Evolutionary conservation across 35 echinoderm and acorn worm genomes (phyloP), one percentile per base, ranked within the genome.

Genomic region (Lytechinus variegatus): DNA sequence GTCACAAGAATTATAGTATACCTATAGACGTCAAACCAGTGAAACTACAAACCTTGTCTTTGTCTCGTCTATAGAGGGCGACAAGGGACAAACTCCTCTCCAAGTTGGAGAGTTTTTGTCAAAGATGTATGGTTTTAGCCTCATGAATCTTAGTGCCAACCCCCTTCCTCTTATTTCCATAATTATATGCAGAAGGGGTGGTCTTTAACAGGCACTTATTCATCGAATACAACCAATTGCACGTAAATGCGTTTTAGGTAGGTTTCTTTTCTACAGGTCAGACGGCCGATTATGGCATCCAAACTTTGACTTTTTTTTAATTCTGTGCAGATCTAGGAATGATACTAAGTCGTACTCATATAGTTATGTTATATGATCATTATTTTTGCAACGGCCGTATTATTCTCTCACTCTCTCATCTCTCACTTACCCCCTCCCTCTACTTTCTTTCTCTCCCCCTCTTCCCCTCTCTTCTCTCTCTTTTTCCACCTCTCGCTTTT

Each of bases 11-110:
- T 24, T 16, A 24, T 79, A 44, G 33, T 44, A 44, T n/a, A n/a
- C n/a, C n/a, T n/a, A n/a, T 44, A 44, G 33, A 44, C 16, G 16
- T 79, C 66, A n/a, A 16, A 79, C 7, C 24, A n/a, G 16, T 79
- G 19, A n/a, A 16, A 79, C 7, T 79, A n/a, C 66, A 16, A 6
- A 79, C 66, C 19, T 12, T 90, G 88, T 9, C 27, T 90, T 16
- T 90, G 88, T 90, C 88, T 90, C 9, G 52, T 51, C 88, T 51
- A 28, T 19, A 90, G 88, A 90, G 88, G 88, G 88, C 88, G 88
- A 90, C 27, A 90, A n/a, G 52, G 28, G n/a, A 6, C 16, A 7
- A 79, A 79, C 19, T 79, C 66, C 19, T 7, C 21, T 24, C 3
- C 19, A 24, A 79, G 66, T n/a, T 19, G 66, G 21, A 79, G 66